A percentile compares a stretch with the other conserved stretches of the same genome.
These are phyloP conservation scores for Pachyrhynchus sulphureomaculatus DNA, from an alignment of 1,140 invertebrate species.

Conservation along the genomic window DNA sequence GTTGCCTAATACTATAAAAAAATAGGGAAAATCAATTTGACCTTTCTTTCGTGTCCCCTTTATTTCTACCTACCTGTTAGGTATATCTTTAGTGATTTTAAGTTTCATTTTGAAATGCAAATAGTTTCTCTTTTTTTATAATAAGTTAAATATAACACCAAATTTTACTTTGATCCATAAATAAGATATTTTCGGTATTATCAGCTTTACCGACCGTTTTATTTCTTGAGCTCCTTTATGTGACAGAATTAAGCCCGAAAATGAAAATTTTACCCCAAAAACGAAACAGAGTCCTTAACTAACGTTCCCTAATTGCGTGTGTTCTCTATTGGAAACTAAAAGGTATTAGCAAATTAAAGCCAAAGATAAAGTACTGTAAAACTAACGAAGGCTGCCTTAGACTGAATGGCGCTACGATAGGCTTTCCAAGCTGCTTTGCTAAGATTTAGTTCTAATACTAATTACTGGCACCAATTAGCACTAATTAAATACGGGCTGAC, in stretches of 20 bases:
- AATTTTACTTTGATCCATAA: too few relatives aligned
- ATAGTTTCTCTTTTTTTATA: too few relatives aligned
- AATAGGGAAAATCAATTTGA: too few relatives aligned
- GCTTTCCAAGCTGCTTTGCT: constrained; percentile 46
- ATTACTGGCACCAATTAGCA: constrained; percentile 46
- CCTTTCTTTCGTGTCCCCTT: too few relatives aligned
- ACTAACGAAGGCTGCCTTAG: constrained; percentile 13
- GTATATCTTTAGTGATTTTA: too few relatives aligned
- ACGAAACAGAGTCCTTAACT: background rate
- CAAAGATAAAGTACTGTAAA: constrained; percentile 26
- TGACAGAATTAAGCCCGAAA: background rate
- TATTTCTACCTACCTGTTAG: too few relatives aligned
- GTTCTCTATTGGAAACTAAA: constrained; percentile 8
- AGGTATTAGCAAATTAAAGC: constrained; percentile 31
- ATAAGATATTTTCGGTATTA: too few relatives aligned
- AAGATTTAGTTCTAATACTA: constrained; percentile 47
- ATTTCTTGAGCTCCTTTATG: too few relatives aligned
- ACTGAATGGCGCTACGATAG: constrained; percentile 33
- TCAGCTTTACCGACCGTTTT: too few relatives aligned
- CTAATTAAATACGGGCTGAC: constrained; percentile 45
- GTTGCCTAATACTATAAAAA: too few relatives aligned
- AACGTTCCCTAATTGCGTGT: constrained; percentile 1
- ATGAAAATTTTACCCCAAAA: background rate
- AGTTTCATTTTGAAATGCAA: too few relatives aligned
- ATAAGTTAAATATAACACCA: too few relatives aligned